A percentile compares a stretch with the other conserved stretches of the same genome.
Evolutionary conservation across 2,113 vertebrate genomes (phyloP).

Genomic region (Struthio camelus): DNA sequence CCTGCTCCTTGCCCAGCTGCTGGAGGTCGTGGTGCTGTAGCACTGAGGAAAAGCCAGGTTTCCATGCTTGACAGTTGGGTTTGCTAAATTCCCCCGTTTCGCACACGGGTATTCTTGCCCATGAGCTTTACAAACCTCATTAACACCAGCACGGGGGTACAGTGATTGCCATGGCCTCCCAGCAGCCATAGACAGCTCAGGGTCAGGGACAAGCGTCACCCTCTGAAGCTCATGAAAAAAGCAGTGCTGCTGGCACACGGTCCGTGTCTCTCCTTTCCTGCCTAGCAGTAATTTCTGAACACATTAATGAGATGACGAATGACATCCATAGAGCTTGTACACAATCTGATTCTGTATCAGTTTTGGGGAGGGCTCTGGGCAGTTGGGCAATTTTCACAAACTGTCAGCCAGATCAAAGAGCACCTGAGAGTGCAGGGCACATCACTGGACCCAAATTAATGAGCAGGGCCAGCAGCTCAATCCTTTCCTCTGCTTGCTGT

Average conservation of each 20-base stretch:
- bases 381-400: too few relatives aligned
- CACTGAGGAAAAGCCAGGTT: not conserved
- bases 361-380: fast-evolving
- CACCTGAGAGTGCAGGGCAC: not conserved
- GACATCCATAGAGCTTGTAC: not conserved
- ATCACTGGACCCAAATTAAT: not conserved
- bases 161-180: not conserved
- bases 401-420: not conserved
- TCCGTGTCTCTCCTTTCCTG: not conserved
- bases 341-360: not conserved
- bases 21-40: not conserved
- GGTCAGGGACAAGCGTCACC: not conserved
- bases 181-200: not conserved
- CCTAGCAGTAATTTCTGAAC: not conserved
- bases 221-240: not conserved
- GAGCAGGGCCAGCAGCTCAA: not conserved
- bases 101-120: not conserved
- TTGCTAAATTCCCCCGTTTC: not conserved
- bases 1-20: not conserved
- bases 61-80: not conserved
- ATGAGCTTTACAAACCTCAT: not conserved
- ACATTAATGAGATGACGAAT: not conserved
- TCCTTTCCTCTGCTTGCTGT: not conserved
- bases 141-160: not conserved
- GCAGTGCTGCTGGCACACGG: not conserved